Conservation (phyloP, 2,113 vertebrate species). For the Paedocypris sp. region DNA sequence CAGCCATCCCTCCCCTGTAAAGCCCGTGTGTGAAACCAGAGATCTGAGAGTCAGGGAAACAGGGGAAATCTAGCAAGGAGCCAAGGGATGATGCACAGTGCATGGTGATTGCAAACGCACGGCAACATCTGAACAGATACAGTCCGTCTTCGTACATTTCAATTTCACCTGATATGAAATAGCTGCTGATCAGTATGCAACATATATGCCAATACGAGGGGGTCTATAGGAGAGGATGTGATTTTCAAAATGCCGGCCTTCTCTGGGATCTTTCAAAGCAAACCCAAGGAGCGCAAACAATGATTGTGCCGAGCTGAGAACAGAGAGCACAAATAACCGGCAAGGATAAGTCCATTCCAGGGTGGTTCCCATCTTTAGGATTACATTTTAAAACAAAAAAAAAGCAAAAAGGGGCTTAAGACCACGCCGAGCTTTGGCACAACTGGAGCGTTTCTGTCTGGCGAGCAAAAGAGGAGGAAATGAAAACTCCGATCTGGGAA, state of each 20-base stretch:
- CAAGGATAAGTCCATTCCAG: slow-evolving; percentile 39
- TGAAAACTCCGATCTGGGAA: slow-evolving; percentile 4
- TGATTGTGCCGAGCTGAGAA: neutral
- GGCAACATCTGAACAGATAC: slow-evolving; percentile 3
- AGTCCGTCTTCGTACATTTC: slow-evolving; percentile 8
- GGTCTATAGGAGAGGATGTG: neutral
- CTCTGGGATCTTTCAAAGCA: neutral
- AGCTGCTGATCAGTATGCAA: neutral
- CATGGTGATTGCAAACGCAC: neutral
- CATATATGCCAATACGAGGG: neutral
- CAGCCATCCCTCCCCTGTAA: slow-evolving; percentile 1
- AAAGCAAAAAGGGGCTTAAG: slow-evolving; percentile 39
- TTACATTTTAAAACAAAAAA: slow-evolving; percentile 44
- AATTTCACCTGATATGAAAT: slow-evolving; percentile 8
- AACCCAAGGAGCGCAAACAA: neutral
- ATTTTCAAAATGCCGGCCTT: neutral
- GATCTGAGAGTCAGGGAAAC: neutral
- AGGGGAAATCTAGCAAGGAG: neutral
- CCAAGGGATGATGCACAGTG: neutral
- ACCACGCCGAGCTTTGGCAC: slow-evolving; percentile 34
- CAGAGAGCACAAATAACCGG: slow-evolving; percentile 12
- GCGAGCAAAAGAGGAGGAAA: neutral
- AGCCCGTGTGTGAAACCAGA: slow-evolving; percentile 14
- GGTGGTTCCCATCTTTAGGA: slow-evolving; percentile 41
- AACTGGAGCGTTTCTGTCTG: neutral